These are phyloP conservation scores for Oryzias dopingdopingensis DNA, from an alignment of 2,797 vertebrate species.

Conservation along the genomic window DNA sequence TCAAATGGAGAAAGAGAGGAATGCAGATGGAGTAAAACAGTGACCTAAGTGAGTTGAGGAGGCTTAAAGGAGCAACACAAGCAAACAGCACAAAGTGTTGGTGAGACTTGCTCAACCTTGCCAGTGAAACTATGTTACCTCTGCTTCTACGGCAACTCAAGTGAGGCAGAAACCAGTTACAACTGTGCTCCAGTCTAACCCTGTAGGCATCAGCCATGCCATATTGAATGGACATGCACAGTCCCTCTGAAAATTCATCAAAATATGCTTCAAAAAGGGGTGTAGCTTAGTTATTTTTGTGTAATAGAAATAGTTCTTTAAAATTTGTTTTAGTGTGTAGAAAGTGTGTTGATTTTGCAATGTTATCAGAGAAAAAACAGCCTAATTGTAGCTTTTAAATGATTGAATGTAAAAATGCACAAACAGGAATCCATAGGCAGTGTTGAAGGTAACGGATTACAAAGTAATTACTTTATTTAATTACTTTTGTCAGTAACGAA, in stretches of 20 bases:
- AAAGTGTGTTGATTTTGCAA: no score
- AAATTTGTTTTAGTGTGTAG: no score
- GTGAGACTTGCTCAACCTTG: conserved; percentile 73
- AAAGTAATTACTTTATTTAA: no score
- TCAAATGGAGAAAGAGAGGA: background rate
- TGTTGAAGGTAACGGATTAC: no score
- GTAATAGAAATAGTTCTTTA: no score
- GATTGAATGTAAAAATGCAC: no score
- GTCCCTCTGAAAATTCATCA: background rate
- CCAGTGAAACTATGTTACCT: conserved; percentile 78
- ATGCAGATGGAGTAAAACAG: conserved; percentile 8
- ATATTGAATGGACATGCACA: conserved; percentile 1
- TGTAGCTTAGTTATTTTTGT: no score
- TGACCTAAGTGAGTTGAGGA: conserved; percentile 31
- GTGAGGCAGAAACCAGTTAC: conserved; percentile 53
- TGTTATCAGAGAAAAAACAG: no score
- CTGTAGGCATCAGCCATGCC: conserved; percentile 54
- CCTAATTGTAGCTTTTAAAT: no score
- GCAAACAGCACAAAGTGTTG: conserved; percentile 50
- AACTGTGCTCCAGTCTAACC: conserved; percentile 54
- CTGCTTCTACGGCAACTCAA: conserved; percentile 52
- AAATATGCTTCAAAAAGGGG: conserved; percentile 3
- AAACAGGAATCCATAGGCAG: no score
- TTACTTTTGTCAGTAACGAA: no score
- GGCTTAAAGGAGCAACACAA: conserved; percentile 51